phyloP scores from a whole-genome alignment of 2,113 vertebrate genomes.

The Gobio gobio region DNA sequence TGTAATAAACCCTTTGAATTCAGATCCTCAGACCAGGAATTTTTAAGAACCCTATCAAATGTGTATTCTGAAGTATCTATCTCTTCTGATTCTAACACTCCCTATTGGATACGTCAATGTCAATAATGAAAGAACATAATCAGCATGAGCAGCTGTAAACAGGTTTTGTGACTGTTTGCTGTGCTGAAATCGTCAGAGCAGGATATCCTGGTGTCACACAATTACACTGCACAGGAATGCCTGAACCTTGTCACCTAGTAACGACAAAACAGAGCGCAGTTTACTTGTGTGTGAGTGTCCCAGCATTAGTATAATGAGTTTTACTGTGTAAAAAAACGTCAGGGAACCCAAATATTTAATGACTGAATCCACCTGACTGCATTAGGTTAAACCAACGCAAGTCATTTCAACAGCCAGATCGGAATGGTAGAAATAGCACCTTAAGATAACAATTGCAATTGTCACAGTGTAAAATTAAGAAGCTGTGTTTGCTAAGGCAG shows the following conservation, averaged over 20 bases:
- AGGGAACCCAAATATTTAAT: constrained; percentile 10
- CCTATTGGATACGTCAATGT: background rate
- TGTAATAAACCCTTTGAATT: background rate
- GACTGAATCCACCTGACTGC: background rate
- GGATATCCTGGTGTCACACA: constrained; percentile 80
- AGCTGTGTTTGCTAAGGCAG: background rate
- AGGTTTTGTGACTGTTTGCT: constrained; percentile 56
- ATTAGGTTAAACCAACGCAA: background rate
- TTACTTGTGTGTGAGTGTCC: background rate
- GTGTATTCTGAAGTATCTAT: background rate
- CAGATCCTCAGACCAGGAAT: background rate
- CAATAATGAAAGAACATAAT: background rate
- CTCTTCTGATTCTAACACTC: constrained; percentile 3
- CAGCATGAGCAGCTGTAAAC: constrained; percentile 32
- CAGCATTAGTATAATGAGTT: background rate
- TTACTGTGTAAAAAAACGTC: background rate
- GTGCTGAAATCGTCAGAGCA: constrained; percentile 69
- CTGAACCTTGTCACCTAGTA: constrained; percentile 67
- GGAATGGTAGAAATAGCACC: background rate
- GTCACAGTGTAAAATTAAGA: background rate
- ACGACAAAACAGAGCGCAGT: constrained; percentile 49
- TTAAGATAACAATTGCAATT: background rate
- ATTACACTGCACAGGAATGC: constrained; percentile 66
- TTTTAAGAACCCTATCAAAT: background rate
- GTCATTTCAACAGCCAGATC: background rate